Conservation (phyloP, 2,113 vertebrate species). For the Malurus elegans region DNA sequence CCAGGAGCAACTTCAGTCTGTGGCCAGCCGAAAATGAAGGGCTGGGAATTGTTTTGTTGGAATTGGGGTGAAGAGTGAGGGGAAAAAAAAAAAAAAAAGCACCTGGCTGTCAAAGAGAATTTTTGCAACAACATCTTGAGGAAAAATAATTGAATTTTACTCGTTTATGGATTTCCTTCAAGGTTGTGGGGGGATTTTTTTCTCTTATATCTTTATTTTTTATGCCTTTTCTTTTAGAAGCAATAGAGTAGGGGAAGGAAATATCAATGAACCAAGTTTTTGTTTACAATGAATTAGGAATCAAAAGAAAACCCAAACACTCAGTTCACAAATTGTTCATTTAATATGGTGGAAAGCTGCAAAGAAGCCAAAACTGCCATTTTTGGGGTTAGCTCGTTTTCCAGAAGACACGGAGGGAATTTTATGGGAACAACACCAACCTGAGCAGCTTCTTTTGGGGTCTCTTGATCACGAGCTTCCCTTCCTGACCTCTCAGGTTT, state of each 20-base stretch:
- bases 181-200: background rate
- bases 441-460: background rate
- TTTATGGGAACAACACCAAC: background rate
- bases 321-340: background rate
- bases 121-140: accelerated
- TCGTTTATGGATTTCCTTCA: background rate
- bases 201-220: background rate
- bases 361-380: background rate
- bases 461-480: background rate
- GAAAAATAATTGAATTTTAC: background rate
- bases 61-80: background rate
- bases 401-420: background rate
- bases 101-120: accelerated
- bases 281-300: background rate
- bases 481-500: background rate
- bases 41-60: background rate
- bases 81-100: background rate
- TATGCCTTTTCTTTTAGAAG: background rate
- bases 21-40: background rate
- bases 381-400: background rate
- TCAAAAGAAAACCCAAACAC: background rate
- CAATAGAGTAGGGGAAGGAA: background rate
- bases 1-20: background rate
- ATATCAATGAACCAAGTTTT: background rate
- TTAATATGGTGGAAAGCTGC: background rate